These are phyloP conservation scores for Osmoderma eremita DNA, from an alignment of 2,888 invertebrate species.

Conservation along the genomic window DNA sequence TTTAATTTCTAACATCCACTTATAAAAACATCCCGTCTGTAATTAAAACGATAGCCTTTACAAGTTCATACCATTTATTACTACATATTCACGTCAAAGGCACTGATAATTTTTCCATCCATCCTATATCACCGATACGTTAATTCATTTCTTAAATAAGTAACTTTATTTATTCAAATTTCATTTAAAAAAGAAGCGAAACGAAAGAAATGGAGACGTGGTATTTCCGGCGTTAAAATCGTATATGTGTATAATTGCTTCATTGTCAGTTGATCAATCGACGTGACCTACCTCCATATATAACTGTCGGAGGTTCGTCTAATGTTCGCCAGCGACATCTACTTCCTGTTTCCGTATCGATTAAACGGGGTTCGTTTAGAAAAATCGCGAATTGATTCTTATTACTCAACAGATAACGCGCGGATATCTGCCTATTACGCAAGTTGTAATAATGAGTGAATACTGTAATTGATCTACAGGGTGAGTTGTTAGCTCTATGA, in stretches of 20 bases:
- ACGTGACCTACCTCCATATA: conserved; percentile 47
- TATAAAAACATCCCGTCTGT: no score
- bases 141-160: no score
- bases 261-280: conserved; percentile 49
- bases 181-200: conserved; percentile 3
- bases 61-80: no score
- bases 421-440: not conserved
- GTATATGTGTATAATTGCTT: conserved; percentile 46
- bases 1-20: no score
- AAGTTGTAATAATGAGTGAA: no score
- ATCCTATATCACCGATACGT: no score
- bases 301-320: conserved; percentile 29
- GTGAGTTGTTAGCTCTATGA: no score
- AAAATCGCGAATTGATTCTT: conserved; percentile 26
- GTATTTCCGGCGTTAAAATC: conserved; percentile 45
- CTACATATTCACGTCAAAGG: no score
- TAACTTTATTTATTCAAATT: no score
- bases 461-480: no score
- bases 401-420: not conserved
- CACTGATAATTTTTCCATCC: no score
- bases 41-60: no score
- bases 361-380: conserved; percentile 14
- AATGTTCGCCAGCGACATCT: conserved; percentile 21
- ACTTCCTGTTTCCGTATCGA: conserved; percentile 35
- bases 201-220: conserved; percentile 39